A percentile compares a stretch with the other conserved stretches of the same genome.
phyloP scores from a whole-genome alignment of 2,888 invertebrate genomes.

The Abscondita cerata region DNA sequence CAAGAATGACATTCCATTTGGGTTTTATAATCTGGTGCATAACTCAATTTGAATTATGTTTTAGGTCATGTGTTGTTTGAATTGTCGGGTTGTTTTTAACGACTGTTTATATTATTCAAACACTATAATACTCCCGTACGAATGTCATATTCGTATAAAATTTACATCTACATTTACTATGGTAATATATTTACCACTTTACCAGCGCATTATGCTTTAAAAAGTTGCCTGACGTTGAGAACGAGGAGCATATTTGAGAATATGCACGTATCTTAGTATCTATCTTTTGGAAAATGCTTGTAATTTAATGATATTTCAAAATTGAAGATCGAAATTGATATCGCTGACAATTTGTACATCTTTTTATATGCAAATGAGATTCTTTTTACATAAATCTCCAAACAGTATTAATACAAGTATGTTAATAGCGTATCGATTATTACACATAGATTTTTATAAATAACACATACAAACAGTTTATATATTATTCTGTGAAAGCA shows the following conservation, averaged over 20 bases:
- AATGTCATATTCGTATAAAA: constrained; percentile 22
- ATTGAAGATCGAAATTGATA: not conserved
- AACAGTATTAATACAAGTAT: too few relatives aligned
- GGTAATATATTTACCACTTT: constrained; percentile 22
- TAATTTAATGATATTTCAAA: not conserved
- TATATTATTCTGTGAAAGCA: too few relatives aligned
- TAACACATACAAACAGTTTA: too few relatives aligned
- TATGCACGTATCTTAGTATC: not conserved
- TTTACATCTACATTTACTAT: constrained; percentile 31
- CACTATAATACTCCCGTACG: constrained; percentile 29
- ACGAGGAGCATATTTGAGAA: constrained; percentile 8
- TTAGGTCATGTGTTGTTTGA: constrained; percentile 20
- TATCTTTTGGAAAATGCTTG: not conserved
- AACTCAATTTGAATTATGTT: constrained; percentile 25
- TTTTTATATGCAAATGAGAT: too few relatives aligned
- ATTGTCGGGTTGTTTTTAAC: constrained; percentile 27
- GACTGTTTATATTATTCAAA: constrained; percentile 36
- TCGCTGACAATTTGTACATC: too few relatives aligned
- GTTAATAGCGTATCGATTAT: too few relatives aligned
- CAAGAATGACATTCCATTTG: not conserved
- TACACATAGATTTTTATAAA: too few relatives aligned
- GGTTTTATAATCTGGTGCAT: constrained; percentile 22
- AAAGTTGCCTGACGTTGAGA: constrained; percentile 4
- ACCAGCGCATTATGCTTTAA: constrained; percentile 8
- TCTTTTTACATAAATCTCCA: too few relatives aligned